A percentile compares a stretch with the other conserved stretches of the same genome.
Conservation (phyloP, 2,113 vertebrate genomes). For the Stomatorhinus ivindoensis region DNA sequence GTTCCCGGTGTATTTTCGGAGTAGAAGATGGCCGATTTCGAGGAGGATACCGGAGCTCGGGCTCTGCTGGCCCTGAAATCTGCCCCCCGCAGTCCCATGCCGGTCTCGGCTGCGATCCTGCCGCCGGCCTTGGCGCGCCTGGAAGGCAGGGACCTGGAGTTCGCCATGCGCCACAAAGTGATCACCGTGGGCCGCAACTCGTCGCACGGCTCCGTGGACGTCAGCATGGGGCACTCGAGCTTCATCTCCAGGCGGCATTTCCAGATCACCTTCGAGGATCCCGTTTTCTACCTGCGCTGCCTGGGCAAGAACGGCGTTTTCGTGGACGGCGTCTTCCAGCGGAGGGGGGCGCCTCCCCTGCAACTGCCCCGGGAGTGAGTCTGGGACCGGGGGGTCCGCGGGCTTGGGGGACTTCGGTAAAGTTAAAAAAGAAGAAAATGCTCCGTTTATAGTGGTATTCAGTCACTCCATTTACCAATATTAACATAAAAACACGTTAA, state of each 20-base stretch:
- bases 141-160: slow-evolving; percentile 83
- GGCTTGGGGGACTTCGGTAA: neutral
- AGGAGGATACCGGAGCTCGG: slow-evolving; percentile 81
- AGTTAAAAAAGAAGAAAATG: neutral
- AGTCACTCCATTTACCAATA: neutral
- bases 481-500: neutral
- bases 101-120: slow-evolving; percentile 43
- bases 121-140: slow-evolving; percentile 63
- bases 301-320: slow-evolving; percentile 90
- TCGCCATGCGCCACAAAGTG: slow-evolving; percentile 86
- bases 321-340: slow-evolving; percentile 90
- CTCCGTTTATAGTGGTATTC: neutral
- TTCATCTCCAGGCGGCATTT: slow-evolving; percentile 93
- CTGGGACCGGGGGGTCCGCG: neutral
- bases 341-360: slow-evolving; percentile 80
- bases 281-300: slow-evolving; percentile 78
- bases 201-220: slow-evolving; percentile 90
- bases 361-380: slow-evolving; percentile 86
- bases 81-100: slow-evolving; percentile 74
- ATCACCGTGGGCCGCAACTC: slow-evolving; percentile 95
- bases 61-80: slow-evolving; percentile 80
- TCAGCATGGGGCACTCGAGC: slow-evolving; percentile 94
- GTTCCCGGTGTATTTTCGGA: slow-evolving; percentile 34
- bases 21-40: slow-evolving; percentile 74
- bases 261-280: slow-evolving; percentile 82